Conservation (phyloP, 2,113 vertebrate species). For the Craseonycteris thonglongyai region DNA sequence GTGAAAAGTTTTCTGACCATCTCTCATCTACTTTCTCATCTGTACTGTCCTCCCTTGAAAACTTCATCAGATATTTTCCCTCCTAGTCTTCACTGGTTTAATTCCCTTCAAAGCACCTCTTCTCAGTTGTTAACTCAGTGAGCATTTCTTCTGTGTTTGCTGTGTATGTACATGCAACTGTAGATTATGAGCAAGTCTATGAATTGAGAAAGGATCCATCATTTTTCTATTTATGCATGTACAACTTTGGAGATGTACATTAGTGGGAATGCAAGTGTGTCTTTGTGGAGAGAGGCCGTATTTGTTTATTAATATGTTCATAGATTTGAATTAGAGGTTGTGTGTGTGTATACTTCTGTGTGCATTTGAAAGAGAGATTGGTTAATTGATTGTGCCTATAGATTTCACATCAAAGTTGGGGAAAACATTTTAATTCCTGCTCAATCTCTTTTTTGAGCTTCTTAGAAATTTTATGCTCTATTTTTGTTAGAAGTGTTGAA, state of each 20-base stretch:
- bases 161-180: rapidly evolving
- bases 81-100: not conserved
- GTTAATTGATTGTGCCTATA: not conserved
- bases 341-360: not conserved
- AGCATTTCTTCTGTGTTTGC: not conserved
- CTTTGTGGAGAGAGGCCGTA: not conserved
- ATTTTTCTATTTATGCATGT: not conserved
- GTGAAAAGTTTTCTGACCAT: not conserved
- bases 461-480: not conserved
- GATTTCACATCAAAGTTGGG: not conserved
- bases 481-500: not conserved
- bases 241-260: not conserved
- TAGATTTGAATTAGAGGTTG: not conserved
- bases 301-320: not conserved
- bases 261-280: not conserved
- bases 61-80: not conserved
- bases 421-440: not conserved
- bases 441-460: not conserved
- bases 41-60: not conserved
- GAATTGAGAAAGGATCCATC: not conserved
- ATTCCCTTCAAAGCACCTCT: not conserved
- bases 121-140: not conserved
- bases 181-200: no score
- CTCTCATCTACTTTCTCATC: not conserved
- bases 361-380: not conserved